Conservation (phyloP, 2,888 invertebrate genomes). For the Synergus japonicus region DNA sequence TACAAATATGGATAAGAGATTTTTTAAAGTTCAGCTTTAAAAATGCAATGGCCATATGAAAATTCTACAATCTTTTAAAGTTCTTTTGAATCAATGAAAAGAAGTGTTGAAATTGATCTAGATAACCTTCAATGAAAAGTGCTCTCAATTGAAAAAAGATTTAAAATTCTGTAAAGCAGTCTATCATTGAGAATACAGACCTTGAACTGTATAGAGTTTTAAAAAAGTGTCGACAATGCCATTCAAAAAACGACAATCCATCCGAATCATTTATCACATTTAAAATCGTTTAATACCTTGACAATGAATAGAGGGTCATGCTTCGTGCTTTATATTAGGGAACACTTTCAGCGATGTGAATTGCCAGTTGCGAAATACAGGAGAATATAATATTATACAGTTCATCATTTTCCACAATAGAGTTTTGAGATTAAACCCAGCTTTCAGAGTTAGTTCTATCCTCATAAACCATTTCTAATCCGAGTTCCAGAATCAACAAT, state of each 20-base stretch:
- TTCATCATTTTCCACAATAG: neutral
- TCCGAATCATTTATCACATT: constrained; percentile 26
- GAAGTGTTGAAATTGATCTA: neutral
- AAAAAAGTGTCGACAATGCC: neutral
- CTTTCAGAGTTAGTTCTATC: neutral
- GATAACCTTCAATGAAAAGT: neutral
- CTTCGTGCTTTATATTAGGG: neutral
- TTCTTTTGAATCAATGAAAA: neutral
- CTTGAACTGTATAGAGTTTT: neutral
- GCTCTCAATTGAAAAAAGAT: neutral
- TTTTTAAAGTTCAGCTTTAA: too few relatives aligned
- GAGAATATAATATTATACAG: constrained; percentile 10
- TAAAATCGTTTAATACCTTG: constrained; percentile 25
- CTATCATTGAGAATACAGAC: neutral
- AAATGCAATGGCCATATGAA: too few relatives aligned
- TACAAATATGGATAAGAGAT: too few relatives aligned
- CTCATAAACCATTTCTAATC: neutral
- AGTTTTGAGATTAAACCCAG: neutral
- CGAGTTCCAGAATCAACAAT: too few relatives aligned
- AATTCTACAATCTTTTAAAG: too few relatives aligned
- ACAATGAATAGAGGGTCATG: constrained; percentile 16
- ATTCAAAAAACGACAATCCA: constrained; percentile 12
- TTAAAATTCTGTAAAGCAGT: neutral
- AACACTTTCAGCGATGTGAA: constrained; percentile 3
- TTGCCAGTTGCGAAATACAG: constrained; percentile 5